Evolutionary conservation across 2,113 vertebrate genomes (phyloP), one percentile per base, ranked within the genome.

Genomic region (Phrynosoma blainvillii): DNA sequence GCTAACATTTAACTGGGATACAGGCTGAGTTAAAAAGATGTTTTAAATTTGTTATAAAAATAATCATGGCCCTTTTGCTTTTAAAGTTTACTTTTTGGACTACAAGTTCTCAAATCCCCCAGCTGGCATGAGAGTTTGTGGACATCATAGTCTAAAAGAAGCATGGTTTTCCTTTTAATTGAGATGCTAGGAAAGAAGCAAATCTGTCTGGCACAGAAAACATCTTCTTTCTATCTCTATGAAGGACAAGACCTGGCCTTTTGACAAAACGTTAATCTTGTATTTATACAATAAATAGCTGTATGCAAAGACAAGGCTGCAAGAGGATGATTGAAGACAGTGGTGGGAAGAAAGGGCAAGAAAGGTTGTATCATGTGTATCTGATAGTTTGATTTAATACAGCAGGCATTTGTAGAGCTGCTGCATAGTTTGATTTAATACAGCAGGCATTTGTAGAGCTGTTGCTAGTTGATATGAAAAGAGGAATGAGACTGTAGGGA

Each of bases 201-300:
- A 20, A 18, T 70, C 21, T 68, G 62, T 73, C 85, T 87, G 32
- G 12, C 16, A 59, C 4, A 30, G 52, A 87, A 59, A 54, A 18
- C 52, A 21, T 81, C 68, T 87, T 66, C 66, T 80, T 73, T 71
- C 42, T 81, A 66, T 79, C 76, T 79, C 65, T 1, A 56, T 42
- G 12, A 40, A 77, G 36, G 59, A 76, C 30, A 52, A 54, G 42
- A 13, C 76, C 1, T 71, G 42, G 76, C 76, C 62, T 79, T 79
- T 70, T 86, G 85, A 79, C 76, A 79, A 65, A 79, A 18, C 8
- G 5, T 86, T 52, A 25, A 70, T 79, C 32, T 68, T 83, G 56
- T 77, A 47, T 85, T 86, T 68, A 79, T 78, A 52, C 23, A 66
- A 79, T 66, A 79, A 77, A 79, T 36, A 13, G 76, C 75, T 86